Evolutionary conservation across 2,113 vertebrate species (phyloP).

Genomic region (Leptocoma aspasia): DNA sequence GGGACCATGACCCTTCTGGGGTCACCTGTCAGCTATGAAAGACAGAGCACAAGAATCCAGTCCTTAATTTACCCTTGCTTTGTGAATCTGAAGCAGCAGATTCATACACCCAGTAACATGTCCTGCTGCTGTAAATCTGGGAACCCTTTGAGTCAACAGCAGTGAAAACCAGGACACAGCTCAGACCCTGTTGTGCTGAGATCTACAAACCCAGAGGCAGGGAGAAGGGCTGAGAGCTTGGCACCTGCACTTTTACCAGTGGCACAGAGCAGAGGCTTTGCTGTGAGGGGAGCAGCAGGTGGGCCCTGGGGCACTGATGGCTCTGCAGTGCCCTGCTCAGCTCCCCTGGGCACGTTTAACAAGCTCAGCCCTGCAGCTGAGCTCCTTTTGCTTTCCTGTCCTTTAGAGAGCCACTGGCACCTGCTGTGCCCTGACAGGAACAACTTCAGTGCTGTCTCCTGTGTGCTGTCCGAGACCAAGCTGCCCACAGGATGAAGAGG

Average conservation of each 20-base stretch:
- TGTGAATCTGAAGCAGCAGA: background rate
- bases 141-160: background rate
- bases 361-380: background rate
- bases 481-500: background rate
- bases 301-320: background rate
- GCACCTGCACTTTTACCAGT: background rate
- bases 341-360: background rate
- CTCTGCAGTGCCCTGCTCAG: background rate
- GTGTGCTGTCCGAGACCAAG: background rate
- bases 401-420: accelerated
- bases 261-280: background rate
- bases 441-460: accelerated
- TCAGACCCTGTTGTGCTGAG: background rate
- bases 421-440: accelerated
- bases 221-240: no score
- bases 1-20: background rate
- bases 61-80: background rate
- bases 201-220: background rate
- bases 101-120: background rate
- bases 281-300: background rate
- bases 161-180: background rate
- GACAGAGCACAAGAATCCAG: background rate
- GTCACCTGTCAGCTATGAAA: background rate
- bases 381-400: background rate
- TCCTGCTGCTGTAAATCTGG: background rate